Conservation (phyloP, 2,113 vertebrate species). For the Aythya baeri region DNA sequence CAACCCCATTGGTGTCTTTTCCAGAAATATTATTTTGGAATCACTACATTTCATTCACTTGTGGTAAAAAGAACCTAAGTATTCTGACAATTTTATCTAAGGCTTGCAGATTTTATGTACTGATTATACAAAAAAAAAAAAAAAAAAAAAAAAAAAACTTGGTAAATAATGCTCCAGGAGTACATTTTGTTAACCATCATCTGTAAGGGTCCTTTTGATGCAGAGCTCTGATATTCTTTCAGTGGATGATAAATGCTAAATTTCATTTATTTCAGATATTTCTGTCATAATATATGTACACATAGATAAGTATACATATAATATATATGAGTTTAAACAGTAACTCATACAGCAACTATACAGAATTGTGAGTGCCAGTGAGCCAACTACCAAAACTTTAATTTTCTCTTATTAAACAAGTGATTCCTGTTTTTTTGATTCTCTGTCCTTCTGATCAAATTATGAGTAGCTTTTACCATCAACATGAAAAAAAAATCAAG, state of each 20-base stretch:
- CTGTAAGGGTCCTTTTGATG: slow-evolving; percentile 38
- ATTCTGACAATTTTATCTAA: slow-evolving; percentile 74
- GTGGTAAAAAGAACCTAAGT: slow-evolving; percentile 64
- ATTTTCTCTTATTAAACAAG: neutral
- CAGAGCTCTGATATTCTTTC: slow-evolving; percentile 9
- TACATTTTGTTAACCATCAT: slow-evolving; percentile 55
- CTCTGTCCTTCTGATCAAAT: neutral
- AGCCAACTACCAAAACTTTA: neutral
- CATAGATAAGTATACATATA: neutral
- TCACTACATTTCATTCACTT: slow-evolving; percentile 54
- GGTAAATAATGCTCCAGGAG: slow-evolving; percentile 46
- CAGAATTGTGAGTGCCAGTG: neutral
- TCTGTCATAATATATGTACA: neutral
- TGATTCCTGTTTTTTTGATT: neutral
- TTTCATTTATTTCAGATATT: slow-evolving; percentile 4
- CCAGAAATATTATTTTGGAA: slow-evolving; percentile 52
- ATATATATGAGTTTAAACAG: neutral
- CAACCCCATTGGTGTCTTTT: slow-evolving; percentile 13
- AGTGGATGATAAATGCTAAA: slow-evolving; percentile 25
- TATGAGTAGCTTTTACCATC: neutral
- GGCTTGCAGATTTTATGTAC: slow-evolving; percentile 62
- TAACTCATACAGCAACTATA: neutral
- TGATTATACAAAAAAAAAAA: neutral
- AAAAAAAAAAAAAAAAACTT: slow-evolving; percentile 26
- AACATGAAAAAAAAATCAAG: neutral